phyloP scores from a whole-genome alignment of 2,113 vertebrate species.

The Propithecus coquereli region DNA sequence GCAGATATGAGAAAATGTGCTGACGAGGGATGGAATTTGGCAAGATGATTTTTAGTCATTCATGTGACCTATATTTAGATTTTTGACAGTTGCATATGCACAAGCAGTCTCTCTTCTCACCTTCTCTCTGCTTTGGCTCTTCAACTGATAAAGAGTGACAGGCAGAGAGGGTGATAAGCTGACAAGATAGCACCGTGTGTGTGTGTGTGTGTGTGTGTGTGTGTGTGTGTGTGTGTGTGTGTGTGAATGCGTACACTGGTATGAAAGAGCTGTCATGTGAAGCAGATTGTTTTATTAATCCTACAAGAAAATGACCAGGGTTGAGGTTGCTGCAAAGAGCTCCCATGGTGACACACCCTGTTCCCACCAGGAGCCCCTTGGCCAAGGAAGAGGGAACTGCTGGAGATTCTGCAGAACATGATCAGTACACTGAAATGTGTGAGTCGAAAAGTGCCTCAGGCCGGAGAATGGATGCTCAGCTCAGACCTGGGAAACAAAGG shows the following conservation, averaged over 20 bases:
- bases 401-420: background rate
- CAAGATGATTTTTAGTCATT: background rate
- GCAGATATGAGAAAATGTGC: background rate
- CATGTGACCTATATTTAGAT: slow-evolving; percentile 57
- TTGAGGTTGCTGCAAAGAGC: background rate
- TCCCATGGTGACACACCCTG: background rate
- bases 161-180: slow-evolving; percentile 23
- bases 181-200: background rate
- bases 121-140: slow-evolving; percentile 42
- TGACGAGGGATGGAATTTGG: background rate
- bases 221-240: background rate
- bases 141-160: slow-evolving; percentile 35
- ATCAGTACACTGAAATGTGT: background rate
- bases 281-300: background rate
- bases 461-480: background rate
- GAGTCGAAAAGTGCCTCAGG: background rate
- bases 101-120: slow-evolving; percentile 51
- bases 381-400: background rate
- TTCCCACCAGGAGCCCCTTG: background rate
- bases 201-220: background rate
- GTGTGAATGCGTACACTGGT: background rate
- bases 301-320: background rate
- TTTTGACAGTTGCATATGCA: slow-evolving; percentile 25
- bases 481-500: background rate
- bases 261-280: background rate